Evolutionary conservation across 30 jellyfish, hydroid and myxozoan species (phyloP).

Genomic region (Cassiopea xamachana): DNA sequence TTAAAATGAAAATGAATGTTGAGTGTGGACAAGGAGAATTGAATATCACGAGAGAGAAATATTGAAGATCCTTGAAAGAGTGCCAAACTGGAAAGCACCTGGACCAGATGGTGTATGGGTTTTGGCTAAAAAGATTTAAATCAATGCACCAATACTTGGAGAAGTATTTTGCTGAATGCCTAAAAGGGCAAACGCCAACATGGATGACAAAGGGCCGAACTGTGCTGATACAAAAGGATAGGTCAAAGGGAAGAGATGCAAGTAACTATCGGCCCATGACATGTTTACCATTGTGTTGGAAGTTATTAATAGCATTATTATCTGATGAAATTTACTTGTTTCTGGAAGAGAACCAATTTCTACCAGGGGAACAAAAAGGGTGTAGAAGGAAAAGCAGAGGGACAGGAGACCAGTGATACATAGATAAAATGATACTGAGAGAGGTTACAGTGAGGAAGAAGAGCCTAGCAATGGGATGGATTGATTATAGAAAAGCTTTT

Average conservation of each 20-base stretch:
- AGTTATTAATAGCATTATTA: constrained; percentile 12
- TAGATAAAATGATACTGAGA: neutral
- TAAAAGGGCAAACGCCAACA: neutral
- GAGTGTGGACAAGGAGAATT: no score
- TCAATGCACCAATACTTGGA: no score
- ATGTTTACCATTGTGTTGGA: neutral
- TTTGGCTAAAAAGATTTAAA: no score
- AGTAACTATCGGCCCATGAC: constrained; percentile 30
- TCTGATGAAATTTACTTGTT: neutral
- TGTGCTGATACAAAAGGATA: constrained; percentile 24
- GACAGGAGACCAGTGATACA: neutral
- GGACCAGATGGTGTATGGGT: no score
- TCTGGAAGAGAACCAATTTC: neutral
- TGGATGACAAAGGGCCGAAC: constrained; percentile 37
- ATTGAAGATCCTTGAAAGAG: no score
- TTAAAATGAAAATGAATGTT: no score
- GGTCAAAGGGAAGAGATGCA: constrained; percentile 23
- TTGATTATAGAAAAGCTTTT: neutral
- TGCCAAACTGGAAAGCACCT: no score
- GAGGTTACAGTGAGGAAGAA: neutral
- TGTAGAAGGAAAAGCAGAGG: neutral
- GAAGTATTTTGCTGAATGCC: constrained; percentile 5
- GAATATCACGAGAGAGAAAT: no score
- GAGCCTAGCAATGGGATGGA: neutral
- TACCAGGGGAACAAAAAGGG: neutral